Conservation (phyloP, 2,888 invertebrate species). For the Epistrophe eligans region DNA sequence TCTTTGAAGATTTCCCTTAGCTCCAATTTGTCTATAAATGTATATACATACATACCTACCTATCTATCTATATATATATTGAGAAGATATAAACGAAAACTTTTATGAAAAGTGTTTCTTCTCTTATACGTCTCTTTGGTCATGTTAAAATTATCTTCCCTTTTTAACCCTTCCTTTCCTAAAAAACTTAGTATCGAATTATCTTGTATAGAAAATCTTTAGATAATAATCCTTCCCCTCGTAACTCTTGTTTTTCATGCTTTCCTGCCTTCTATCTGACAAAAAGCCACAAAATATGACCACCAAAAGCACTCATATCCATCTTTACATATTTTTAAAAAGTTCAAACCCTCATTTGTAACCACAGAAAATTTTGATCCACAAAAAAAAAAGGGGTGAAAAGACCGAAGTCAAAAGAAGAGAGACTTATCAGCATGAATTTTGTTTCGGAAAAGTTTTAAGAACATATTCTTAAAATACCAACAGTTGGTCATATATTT, state of each 20-base stretch:
- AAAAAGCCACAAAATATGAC: conserved; percentile 71
- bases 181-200: conserved; percentile 57
- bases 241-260: neutral
- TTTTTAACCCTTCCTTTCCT: neutral
- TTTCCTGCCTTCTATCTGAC: conserved; percentile 25
- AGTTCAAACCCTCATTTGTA: conserved; percentile 68
- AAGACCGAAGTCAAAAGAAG: conserved; percentile 48
- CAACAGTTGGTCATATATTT: conserved; percentile 69
- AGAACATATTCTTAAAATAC: conserved; percentile 31
- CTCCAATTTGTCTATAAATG: neutral
- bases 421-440: conserved; percentile 68
- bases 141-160: conserved; percentile 28
- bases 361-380: conserved; percentile 60
- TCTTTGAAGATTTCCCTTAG: neutral
- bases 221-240: conserved; percentile 53
- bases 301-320: conserved; percentile 68
- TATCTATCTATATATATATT: neutral
- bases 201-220: conserved; percentile 65
- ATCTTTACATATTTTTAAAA: conserved; percentile 6
- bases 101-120: conserved; percentile 25
- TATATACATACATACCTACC: too few relatives aligned
- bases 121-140: neutral
- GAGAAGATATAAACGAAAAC: neutral
- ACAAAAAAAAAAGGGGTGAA: conserved; percentile 55
- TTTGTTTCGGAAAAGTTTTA: conserved; percentile 61